phyloP scores from a whole-genome alignment of 1,140 invertebrate genomes.

The Thrips palmi region DNA sequence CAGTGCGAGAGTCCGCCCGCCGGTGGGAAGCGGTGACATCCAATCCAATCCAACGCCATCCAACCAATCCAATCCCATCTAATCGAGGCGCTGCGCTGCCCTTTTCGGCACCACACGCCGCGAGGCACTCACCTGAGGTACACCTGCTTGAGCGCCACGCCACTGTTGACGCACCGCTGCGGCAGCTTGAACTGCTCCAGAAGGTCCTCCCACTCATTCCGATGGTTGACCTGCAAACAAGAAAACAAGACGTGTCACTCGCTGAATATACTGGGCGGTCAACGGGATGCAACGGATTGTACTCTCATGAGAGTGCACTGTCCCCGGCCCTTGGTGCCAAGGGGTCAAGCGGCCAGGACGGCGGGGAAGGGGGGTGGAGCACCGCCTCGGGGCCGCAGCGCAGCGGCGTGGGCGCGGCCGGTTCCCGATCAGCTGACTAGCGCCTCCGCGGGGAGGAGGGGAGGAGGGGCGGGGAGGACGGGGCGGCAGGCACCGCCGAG shows the following conservation, averaged over 20 bases:
- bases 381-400: not conserved
- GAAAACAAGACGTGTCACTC: conserved; percentile 11
- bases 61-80: not conserved
- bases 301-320: not conserved
- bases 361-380: not conserved
- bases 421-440: conserved; percentile 24
- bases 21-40: not conserved
- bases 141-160: conserved; percentile 70
- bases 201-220: conserved; percentile 68
- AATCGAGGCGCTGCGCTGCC: not conserved
- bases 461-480: conserved; percentile 5
- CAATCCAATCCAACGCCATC: too few species aligned
- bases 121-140: conserved; percentile 55
- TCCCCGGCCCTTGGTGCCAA: not conserved
- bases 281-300: not conserved
- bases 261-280: too few species aligned
- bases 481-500: conserved; percentile 14
- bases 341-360: not conserved
- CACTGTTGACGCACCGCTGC: conserved; percentile 65
- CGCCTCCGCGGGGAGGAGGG: conserved; percentile 14
- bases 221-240: conserved; percentile 55
- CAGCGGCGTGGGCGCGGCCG: conserved; percentile 18
- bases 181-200: conserved; percentile 58
- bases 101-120: not conserved
- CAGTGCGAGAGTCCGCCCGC: not conserved